These are phyloP conservation scores for Siderastrea radians DNA, from an alignment of 92 coral and sea anemone species.

Conservation along the genomic window DNA sequence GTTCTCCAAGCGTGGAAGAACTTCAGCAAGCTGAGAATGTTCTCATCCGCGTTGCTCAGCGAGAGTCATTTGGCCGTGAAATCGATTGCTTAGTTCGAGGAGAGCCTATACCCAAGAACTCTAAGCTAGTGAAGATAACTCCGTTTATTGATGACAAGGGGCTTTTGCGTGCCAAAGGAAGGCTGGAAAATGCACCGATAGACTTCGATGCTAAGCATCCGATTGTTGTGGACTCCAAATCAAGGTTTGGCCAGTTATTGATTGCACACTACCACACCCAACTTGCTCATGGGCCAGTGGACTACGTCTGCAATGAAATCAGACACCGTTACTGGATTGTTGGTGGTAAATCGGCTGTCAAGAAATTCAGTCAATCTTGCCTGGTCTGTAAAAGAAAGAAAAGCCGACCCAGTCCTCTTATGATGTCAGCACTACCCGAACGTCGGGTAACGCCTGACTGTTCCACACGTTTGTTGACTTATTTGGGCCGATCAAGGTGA, in stretches of 20 bases:
- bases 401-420: conserved; percentile 38
- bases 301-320: conserved; percentile 51
- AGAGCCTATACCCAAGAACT: conserved; percentile 38
- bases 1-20: not conserved
- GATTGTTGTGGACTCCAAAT: conserved; percentile 41
- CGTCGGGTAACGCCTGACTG: conserved; percentile 41
- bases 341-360: conserved; percentile 7
- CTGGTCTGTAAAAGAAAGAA: conserved; percentile 42
- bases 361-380: conserved; percentile 17
- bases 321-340: conserved; percentile 63
- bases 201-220: conserved; percentile 36
- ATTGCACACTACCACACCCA: conserved; percentile 31
- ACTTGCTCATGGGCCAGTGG: conserved; percentile 62
- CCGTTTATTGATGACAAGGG: conserved; percentile 52
- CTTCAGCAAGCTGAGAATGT: conserved; percentile 36
- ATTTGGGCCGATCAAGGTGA: conserved; percentile 46
- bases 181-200: conserved; percentile 27
- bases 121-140: conserved; percentile 24
- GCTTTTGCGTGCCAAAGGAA: conserved; percentile 54
- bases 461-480: conserved; percentile 1
- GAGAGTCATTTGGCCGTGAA: conserved; percentile 16
- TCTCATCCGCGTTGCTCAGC: conserved; percentile 32
- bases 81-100: conserved; percentile 8
- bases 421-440: conserved; percentile 55
- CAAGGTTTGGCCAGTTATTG: conserved; percentile 29